Evolutionary conservation across 2,888 invertebrate species (phyloP), one percentile per base, ranked within the genome.

Genomic region (Anagyrus pseudococci): DNA sequence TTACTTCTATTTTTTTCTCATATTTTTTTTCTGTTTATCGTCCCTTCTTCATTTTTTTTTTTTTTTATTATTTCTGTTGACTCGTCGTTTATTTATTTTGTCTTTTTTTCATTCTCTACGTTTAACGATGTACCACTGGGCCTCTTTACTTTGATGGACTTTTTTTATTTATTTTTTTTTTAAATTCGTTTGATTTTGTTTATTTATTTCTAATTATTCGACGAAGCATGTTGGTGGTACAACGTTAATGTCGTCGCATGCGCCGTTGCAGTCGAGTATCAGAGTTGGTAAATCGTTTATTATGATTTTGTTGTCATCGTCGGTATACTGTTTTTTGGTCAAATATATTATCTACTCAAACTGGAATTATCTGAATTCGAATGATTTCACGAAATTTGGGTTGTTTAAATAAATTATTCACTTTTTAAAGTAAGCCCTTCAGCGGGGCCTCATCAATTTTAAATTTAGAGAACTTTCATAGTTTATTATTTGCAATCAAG

Each of bases 1-100:
- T 77, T 80, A 77, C 76, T 77, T 80, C 77, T 67, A 72, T 75
- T 75, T 72, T 73, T 20, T 17, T 44, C 74, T 76, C 23, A 17
- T 43, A 13, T 43, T 19, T 19, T 72, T 72, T 71, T 69, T 41
- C 33, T 68, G 43, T 64, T 62, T 50, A 55, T 62, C 60, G 29
- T 58, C n/a, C 43, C 54, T 44, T 52, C 13, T 53, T 46, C 19
- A 37, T 66, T 49, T 37, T 37, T 22, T 52, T 54, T 54, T 56
- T 54, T 55, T 66, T 59, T 62, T 43, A 44, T 50, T 33, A 15
- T 29, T 59, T 54, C 53, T 46, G 57, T 17, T 57, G 23, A 52
- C 13, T 48, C 52, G 56, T 23, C 48, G 41, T 56, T 59, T 33
- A 17, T 58, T 59, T 54, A 19, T 50, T 26, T 58, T 63, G n/a